Evolutionary conservation across 2,797 vertebrate genomes (phyloP), one percentile per base, ranked within the genome.

Genomic region (Catharus ustulatus): DNA sequence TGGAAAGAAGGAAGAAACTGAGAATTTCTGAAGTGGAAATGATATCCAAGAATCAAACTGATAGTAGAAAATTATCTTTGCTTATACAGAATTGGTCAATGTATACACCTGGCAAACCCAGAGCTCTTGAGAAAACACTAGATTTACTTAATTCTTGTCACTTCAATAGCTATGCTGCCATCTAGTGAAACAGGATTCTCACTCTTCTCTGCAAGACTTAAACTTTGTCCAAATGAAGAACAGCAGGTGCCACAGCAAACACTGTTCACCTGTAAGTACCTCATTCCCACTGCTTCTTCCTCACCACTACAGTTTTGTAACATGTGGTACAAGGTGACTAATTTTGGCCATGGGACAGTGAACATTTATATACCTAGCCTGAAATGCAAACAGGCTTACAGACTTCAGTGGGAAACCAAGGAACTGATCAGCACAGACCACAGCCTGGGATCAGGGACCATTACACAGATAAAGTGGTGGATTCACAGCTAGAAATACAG

Each of bases 91-190:
- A 58, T 2, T 48, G 17, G 5, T 51, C 24, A 32, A 76, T 46
- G 86, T 16, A 55, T 15, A 55, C 19, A 36, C 13, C 21, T 55
- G 49, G 72, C 27, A 94, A 92, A 68, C 5, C 2, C 58, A 62
- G 34, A 94, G 22, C 15, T 30, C 49, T 13, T 80, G 42, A 76
- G 40, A 49, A 86, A 78, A 32, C 8, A n/a, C 14, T 2, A 13
- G 7, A 59, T 24, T 63, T 75, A 19, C 26, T 77, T 43, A 58
- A 62, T 71, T 75, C 72, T 20, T 51, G 51, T 36, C 68, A 87
- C 48, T 29, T 46, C n/a, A 67, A 5, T 5, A 82, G 71, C 51
- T 93, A 58, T 63, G 73, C 90, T 97, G 97, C 97, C 96, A 97
- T 43, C 97, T 97, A 96, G 94, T 75, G 97, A 87, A 84, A 90